Evolutionary conservation across 2,113 vertebrate species (phyloP).

Genomic region (mouse (Mus musculus)): GRCm39 chr12:108764501-108765000

Average conservation of each 20-base stretch:
- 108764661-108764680: background rate
- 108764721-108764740: background rate
- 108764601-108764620: background rate
- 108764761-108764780: background rate
- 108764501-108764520: background rate
- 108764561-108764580: background rate
- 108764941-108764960: background rate
- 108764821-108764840: background rate
- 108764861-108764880: background rate
- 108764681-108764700: background rate
- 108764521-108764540: background rate
- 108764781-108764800: background rate
- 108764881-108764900: background rate
- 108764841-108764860: background rate
- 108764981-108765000: slow-evolving; percentile 10
- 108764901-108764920: background rate
- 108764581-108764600: background rate
- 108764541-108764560: too few relatives aligned
- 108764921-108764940: background rate
- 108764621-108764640: background rate
- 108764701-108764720: background rate
- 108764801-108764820: background rate
- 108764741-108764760: background rate
- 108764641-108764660: background rate
- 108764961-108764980: background rate